phyloP scores from a whole-genome alignment of 2,888 invertebrate genomes.

The Agelastica alni region DNA sequence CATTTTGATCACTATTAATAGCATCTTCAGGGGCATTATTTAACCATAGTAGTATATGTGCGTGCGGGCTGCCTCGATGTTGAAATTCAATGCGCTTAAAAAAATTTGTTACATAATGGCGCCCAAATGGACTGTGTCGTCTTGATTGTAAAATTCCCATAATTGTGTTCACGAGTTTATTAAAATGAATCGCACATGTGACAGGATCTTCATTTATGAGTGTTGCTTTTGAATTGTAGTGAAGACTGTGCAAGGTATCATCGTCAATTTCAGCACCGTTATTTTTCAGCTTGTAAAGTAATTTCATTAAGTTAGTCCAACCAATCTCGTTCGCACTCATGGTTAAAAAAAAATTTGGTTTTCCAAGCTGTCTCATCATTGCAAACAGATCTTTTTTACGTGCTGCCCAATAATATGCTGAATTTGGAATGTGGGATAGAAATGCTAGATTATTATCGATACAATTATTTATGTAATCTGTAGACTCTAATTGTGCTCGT shows the following conservation, averaged over 20 bases:
- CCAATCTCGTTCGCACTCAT: slow-evolving; percentile 53
- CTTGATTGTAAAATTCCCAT: slow-evolving; percentile 39
- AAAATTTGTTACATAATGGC: slow-evolving; percentile 43
- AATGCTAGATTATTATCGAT: slow-evolving; percentile 15
- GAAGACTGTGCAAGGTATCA: slow-evolving; percentile 16
- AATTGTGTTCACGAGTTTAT: slow-evolving; percentile 48
- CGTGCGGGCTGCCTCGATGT: slow-evolving; percentile 49
- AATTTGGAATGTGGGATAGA: slow-evolving; percentile 11
- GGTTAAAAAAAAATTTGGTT: slow-evolving; percentile 51
- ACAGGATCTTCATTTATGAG: slow-evolving; percentile 23
- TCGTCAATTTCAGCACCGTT: slow-evolving; percentile 15
- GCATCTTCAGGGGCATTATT: slow-evolving; percentile 1
- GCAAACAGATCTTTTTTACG: slow-evolving; percentile 28
- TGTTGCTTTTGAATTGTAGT: slow-evolving; percentile 21
- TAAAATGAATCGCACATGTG: slow-evolving; percentile 32
- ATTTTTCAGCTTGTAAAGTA: slow-evolving; percentile 40
- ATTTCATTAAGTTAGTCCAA: slow-evolving; percentile 46
- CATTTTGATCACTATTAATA: background rate
- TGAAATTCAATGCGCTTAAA: slow-evolving; percentile 51
- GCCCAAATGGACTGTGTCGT: slow-evolving; percentile 45
- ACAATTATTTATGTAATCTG: slow-evolving; percentile 7
- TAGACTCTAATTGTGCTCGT: background rate
- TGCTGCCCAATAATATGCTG: slow-evolving; percentile 10
- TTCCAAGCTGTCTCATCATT: slow-evolving; percentile 52
- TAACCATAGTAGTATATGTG: slow-evolving; percentile 11